Evolutionary conservation across 2,888 invertebrate species (phyloP), one percentile per base, ranked within the genome.

Genomic region (Resseliella maxima): DNA sequence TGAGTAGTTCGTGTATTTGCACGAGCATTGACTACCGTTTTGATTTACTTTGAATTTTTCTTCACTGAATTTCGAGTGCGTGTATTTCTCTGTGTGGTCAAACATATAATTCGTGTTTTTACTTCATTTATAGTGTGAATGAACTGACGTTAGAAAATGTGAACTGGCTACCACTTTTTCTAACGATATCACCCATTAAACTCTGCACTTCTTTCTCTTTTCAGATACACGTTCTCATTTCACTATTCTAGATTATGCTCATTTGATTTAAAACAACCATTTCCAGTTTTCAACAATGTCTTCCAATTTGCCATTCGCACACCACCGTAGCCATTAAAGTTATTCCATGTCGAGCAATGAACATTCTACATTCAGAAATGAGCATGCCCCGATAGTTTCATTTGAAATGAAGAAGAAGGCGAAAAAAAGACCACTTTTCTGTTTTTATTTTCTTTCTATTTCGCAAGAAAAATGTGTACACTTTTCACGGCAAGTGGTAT

Each of bases 91-190:
- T 31, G 3, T 15, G 2, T 50, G 46, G 46, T 50, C 46, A 50
- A 41, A 18, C 18, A 50, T 18, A 2, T 6, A 15, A 18, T n/a
- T n/a, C n/a, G n/a, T n/a, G n/a, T n/a, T n/a, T n/a, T n/a, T n/a
- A n/a, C n/a, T 50, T 6, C 18, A 50, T 18, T 15, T 50, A 18
- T 15, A 31, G 15, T 31, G 72, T 72, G 72, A 72, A 72, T 72
- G 72, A 72, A 72, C 72, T 50, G 72, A 10, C 15, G 72, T 72
- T 72, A 72, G 72, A 72, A 72, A 72, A 72, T 15, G 0, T 12
- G 72, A n/a, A n/a, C 72, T 18, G n/a, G 31, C 72, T 72, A 31
- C 72, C 31, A 72, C 72, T 72, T 72, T 72, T 72, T 31, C 72
- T 31, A 31, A 72, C n/a, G 72, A 31, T 72, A 18, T 72, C 31